Evolutionary conservation across 1,140 invertebrate species (phyloP).

Genomic region (Panagrolaimus sp.): DNA sequence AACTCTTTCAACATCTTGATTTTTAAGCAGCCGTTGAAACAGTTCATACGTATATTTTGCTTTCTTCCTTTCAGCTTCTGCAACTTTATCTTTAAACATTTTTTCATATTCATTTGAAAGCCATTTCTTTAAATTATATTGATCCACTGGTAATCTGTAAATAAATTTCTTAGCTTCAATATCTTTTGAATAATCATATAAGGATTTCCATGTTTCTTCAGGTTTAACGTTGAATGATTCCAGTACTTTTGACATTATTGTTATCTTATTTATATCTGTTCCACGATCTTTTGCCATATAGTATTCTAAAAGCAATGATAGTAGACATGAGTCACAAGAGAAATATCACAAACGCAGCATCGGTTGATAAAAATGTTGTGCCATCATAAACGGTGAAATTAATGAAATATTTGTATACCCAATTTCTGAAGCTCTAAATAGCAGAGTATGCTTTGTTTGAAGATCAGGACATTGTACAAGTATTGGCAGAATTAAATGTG

Average conservation of each 20-base stretch:
- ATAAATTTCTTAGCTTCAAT: too few relatives aligned
- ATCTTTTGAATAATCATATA: background rate
- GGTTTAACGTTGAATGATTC: background rate
- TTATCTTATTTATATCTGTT: background rate
- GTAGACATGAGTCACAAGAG: background rate
- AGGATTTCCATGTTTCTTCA: background rate
- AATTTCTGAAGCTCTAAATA: constrained; percentile 3
- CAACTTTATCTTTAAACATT: constrained; percentile 1
- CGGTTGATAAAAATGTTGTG: background rate
- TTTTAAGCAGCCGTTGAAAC: constrained; percentile 5
- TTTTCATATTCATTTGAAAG: background rate
- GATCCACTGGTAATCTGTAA: background rate
- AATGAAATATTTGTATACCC: constrained; percentile 14
- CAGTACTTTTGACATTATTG: background rate
- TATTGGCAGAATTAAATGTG: constrained; percentile 19
- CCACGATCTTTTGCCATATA: background rate
- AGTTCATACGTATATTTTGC: constrained; percentile 4
- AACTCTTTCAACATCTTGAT: constrained; percentile 19
- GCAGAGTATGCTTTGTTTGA: constrained; percentile 5
- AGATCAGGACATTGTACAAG: constrained; percentile 15
- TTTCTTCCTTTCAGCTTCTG: background rate
- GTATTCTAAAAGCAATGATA: constrained; percentile 3
- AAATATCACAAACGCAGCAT: background rate
- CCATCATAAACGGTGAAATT: background rate
- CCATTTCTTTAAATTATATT: background rate